Evolutionary conservation across 1,140 invertebrate species (phyloP).

Genomic region (Drosophila oshimai): DNA sequence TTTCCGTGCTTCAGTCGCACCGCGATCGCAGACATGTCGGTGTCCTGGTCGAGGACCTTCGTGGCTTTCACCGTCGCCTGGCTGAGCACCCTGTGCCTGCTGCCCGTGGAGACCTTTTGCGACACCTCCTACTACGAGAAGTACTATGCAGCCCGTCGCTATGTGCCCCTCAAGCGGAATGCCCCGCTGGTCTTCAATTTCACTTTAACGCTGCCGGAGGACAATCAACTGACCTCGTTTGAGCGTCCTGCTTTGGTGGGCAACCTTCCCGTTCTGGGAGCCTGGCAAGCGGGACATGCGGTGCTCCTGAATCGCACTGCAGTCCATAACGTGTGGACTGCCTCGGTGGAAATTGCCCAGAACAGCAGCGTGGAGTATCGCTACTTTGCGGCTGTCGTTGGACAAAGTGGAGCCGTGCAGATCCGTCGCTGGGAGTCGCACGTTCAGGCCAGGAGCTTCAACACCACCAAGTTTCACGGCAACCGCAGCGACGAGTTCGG

Average conservation of each 20-base stretch:
- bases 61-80: conserved; percentile 40
- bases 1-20: no score
- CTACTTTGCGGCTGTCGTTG: conserved; percentile 84
- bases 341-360: conserved; percentile 83
- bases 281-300: conserved; percentile 54
- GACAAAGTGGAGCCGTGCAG: conserved; percentile 82
- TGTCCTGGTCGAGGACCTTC: conserved; percentile 42
- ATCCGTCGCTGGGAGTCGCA: conserved; percentile 90
- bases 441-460: conserved; percentile 85
- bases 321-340: conserved; percentile 81
- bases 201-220: conserved; percentile 31
- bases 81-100: conserved; percentile 54
- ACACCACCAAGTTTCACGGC: conserved; percentile 89
- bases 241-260: conserved; percentile 64
- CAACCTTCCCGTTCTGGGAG: conserved; percentile 49
- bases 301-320: conserved; percentile 67
- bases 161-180: conserved; percentile 67
- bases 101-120: conserved; percentile 65
- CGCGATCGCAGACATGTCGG: conserved; percentile 24
- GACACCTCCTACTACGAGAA: conserved; percentile 81
- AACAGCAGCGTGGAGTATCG: conserved; percentile 87
- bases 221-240: conserved; percentile 18
- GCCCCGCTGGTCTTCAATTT: conserved; percentile 63
- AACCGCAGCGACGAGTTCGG: conserved; percentile 61
- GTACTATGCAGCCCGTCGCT: conserved; percentile 71